Base-by-base conservation (phyloP, 2,797 vertebrate genomes). In the Octomys mimax region DNA sequence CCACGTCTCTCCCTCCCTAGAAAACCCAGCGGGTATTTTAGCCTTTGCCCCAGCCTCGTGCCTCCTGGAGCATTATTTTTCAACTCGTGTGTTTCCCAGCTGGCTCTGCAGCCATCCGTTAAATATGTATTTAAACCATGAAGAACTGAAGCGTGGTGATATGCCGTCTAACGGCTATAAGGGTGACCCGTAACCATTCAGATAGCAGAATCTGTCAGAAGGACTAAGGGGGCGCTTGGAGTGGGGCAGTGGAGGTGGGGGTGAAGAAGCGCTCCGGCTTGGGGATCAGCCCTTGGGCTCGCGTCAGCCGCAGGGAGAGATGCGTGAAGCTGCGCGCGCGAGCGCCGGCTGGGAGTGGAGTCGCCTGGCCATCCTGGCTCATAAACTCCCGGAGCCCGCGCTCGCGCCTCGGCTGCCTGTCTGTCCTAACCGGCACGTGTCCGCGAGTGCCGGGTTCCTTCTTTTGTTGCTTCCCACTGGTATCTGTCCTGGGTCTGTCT, bases 91-190 rank as follows among this genome's bases (percentile, higher is more conserved):
- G 98, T 96, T 97, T 98, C 98, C 98, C 99, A 99, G 99, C 99
- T 99, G 99, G 98, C 98, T 97, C 97, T 94, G 94, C 98, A 97
- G 97, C 98, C 98, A 98, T 98, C 99, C 98, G 98, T 99, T 99
- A 98, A 99, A 98, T 98, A 98, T 98, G 98, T 98, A 97, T 98
- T 99, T 99, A 99, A 98, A 98, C 98, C 98, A 98, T 97, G 98
- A 99, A 99, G 99, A 99, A 99, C 98, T 98, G 99, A 99, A 99
- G 99, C 99, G 99, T 99, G 99, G 98, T 98, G 99, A 98, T 98
- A 98, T 93, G 97, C 98, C 98, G 97, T 98, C 98, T 98, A 99
- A 99, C 99, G 98, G 99, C 99, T 99, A 98, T 96, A 97, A 98
- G 98, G 98, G 98, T 99, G 98, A 99, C 99, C 99, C 98, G 96